phyloP scores from a whole-genome alignment of 2,113 vertebrate genomes.

The Anser brachyrhynchus region DNA sequence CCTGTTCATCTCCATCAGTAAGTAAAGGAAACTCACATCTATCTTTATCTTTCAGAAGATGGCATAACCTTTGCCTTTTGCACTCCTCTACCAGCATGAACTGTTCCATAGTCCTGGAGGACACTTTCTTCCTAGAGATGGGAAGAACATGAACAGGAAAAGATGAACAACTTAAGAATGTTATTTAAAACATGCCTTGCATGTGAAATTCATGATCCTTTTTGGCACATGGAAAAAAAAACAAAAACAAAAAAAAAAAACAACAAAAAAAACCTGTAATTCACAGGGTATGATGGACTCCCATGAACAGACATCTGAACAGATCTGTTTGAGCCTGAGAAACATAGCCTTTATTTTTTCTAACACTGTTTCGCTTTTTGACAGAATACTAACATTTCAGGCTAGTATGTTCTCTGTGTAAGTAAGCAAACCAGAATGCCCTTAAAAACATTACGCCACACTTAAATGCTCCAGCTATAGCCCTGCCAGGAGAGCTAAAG shows the following conservation, averaged over 20 bases:
- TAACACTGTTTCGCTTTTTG: neutral
- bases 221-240: neutral
- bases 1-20: neutral
- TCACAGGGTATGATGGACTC: neutral
- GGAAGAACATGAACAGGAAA: neutral
- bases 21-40: neutral
- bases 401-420: neutral
- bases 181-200: neutral
- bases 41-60: neutral
- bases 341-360: neutral
- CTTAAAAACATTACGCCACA: too few relatives aligned
- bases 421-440: neutral
- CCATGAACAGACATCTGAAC: neutral
- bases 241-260: neutral
- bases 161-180: neutral
- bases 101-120: neutral
- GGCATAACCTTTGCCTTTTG: neutral
- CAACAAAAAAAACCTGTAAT: neutral
- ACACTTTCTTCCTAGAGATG: neutral
- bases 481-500: neutral
- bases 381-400: neutral
- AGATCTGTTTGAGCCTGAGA: neutral
- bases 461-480: neutral
- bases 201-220: fast-evolving
- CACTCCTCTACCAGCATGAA: neutral